phyloP scores from a whole-genome alignment of 2,113 vertebrate species.

The Atrichornis clamosus region DNA sequence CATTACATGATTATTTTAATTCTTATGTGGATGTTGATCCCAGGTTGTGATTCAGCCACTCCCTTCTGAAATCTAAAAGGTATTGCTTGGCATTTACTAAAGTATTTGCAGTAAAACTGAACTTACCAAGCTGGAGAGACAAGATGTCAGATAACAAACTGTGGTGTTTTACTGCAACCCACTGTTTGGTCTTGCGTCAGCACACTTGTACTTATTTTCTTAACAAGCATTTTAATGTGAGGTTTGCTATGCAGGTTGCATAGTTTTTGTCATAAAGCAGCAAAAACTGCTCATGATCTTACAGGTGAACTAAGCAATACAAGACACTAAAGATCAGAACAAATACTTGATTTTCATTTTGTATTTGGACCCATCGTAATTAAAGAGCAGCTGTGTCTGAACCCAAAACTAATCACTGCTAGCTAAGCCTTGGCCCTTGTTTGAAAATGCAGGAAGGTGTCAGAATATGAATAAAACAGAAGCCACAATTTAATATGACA shows the following conservation, averaged over 20 bases:
- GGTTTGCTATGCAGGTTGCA: neutral
- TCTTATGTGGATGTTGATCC: neutral
- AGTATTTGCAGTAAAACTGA: neutral
- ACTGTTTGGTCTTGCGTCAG: neutral
- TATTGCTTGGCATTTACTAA: neutral
- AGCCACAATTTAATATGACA: neutral
- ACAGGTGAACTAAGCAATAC: neutral
- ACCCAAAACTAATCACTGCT: neutral
- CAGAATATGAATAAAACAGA: accelerated
- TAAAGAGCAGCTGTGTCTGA: neutral
- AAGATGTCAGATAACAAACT: neutral
- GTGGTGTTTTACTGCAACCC: neutral
- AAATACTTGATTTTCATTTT: neutral
- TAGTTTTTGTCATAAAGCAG: neutral
- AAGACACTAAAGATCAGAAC: neutral
- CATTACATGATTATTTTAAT: neutral
- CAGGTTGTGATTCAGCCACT: neutral
- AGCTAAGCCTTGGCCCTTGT: neutral
- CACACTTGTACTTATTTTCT: neutral
- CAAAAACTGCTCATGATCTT: neutral
- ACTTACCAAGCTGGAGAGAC: neutral
- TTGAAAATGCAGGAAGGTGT: neutral
- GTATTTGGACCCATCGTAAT: neutral
- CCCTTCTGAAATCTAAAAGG: neutral
- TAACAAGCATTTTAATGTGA: neutral